Percentiles rank a stretch among this genome's conserved stretches.
phyloP scores from a whole-genome alignment of 1,140 invertebrate genomes.

The Leptoteleia sp. region DNA sequence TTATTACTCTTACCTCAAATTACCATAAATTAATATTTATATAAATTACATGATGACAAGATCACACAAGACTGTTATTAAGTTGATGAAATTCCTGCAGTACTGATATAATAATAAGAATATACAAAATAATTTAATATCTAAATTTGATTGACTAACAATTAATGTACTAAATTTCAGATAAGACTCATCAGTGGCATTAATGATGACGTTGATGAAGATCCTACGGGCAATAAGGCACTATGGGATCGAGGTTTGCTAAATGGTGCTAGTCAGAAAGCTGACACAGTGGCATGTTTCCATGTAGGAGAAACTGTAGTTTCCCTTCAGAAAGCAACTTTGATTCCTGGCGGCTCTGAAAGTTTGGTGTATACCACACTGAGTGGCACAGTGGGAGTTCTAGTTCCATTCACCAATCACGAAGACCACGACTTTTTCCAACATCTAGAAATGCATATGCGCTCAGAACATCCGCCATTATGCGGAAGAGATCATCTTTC shows the following conservation, averaged over 20 bases:
- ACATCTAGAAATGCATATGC: slow-evolving; percentile 99
- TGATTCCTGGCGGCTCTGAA: slow-evolving; percentile 98
- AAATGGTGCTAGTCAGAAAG: slow-evolving; percentile 98
- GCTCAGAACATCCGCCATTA: slow-evolving; percentile 96
- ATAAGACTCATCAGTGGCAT: slow-evolving; percentile 93
- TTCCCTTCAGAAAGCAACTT: slow-evolving; percentile 94
- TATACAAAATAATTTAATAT: not conserved
- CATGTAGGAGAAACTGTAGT: slow-evolving; percentile 97
- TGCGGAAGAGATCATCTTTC: slow-evolving; percentile 99
- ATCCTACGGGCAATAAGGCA: slow-evolving; percentile 98
- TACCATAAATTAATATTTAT: too few relatives aligned
- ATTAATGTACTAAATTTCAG: slow-evolving; percentile 75
- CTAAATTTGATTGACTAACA: not conserved
- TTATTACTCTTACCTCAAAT: too few relatives aligned
- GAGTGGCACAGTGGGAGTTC: slow-evolving; percentile 96
- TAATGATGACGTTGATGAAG: slow-evolving; percentile 98
- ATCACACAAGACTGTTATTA: slow-evolving; percentile 5
- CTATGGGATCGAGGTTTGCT: slow-evolving; percentile 98
- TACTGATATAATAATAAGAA: slow-evolving; percentile 18
- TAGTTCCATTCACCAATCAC: slow-evolving; percentile 98
- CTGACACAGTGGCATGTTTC: slow-evolving; percentile 94
- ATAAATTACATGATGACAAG: slow-evolving; percentile 32
- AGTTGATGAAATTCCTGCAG: slow-evolving; percentile 32
- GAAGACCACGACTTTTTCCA: slow-evolving; percentile 99
- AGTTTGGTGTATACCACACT: slow-evolving; percentile 97